Base-by-base conservation (phyloP, 2,113 vertebrate species). In the Trogon melanurus region DNA sequence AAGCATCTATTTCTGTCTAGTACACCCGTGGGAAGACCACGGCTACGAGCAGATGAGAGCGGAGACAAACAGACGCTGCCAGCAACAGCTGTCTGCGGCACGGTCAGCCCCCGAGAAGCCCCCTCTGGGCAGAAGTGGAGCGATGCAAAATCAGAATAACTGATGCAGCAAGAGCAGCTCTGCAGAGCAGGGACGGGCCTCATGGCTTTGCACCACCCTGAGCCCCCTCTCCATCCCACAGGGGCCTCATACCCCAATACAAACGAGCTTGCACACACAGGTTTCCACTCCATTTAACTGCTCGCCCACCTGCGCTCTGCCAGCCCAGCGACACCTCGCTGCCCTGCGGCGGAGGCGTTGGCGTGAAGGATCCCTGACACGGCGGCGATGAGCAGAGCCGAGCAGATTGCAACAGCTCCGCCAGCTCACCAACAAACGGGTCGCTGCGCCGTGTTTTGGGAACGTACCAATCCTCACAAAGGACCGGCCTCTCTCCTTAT, bases 81-180 rank as follows among this genome's bases (percentile, higher is more conserved):
- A 58, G n/a, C 34, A 38, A 29, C 13, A 22, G 54, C 41, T 32
- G 64, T 5, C 54, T 32, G 36, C 14, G 10, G 67, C 47, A 32
- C 4, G 4, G 11, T 2, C 71, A 21, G n/a, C 53, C 19, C 5
- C 53, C 3, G 3, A 29, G 20, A 13, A 93, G 61, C n/a, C 21
- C 25, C 65, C 82, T 38, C 45, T 2, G 9, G 54, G 71, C 60
- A 79, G 70, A 25, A 51, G 48, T 4, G 5, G 45, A 64, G 67
- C 1, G 16, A 13, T 10, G 21, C 34, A 50, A 27, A 13, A 17
- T 0, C 36, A 36, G 0, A 71, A 26, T 20, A 20, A 50, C 1
- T 9, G 38, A 67, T 23, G 69, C 30, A 74, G 26, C 6, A 36
- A 29, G 67, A 75, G 84, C 84, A 61, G 74, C 30, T 56, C 57